Evolutionary conservation across 2,113 vertebrate genomes (phyloP).

Genomic region (Podocnemis expansa): DNA sequence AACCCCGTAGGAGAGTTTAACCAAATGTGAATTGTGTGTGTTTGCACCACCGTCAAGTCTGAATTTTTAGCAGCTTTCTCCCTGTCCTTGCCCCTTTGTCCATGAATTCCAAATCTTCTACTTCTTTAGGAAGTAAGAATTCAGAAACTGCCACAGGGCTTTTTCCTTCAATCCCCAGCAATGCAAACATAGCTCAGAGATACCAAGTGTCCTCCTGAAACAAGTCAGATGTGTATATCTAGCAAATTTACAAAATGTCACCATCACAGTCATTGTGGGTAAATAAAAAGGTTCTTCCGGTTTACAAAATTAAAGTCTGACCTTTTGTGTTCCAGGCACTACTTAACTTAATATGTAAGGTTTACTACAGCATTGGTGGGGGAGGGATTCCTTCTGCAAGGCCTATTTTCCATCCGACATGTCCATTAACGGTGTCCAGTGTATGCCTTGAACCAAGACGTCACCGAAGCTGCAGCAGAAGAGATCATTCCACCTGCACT

Average conservation of each 20-base stretch:
- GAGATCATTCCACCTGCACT: slow-evolving; percentile 95
- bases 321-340: slow-evolving; percentile 70
- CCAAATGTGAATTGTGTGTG: not conserved
- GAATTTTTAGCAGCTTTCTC: not conserved
- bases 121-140: not conserved
- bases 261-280: slow-evolving; percentile 5
- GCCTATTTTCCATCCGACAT: rapidly evolving
- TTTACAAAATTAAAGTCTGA: slow-evolving; percentile 34
- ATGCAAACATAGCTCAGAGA: not conserved
- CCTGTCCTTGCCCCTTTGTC: not conserved
- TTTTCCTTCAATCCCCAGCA: not conserved
- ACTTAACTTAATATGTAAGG: slow-evolving; percentile 31
- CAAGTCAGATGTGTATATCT: not conserved
- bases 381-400: not conserved
- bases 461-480: slow-evolving; percentile 92
- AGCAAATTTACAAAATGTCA: not conserved
- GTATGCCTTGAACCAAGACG: slow-evolving; percentile 94
- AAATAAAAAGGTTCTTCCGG: slow-evolving; percentile 48
- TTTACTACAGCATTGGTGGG: not conserved
- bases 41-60: not conserved
- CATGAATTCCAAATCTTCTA: not conserved
- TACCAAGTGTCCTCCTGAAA: not conserved
- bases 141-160: not conserved
- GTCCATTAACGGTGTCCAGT: slow-evolving; percentile 89
- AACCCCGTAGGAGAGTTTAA: slow-evolving; percentile 44